Evolutionary conservation across 1,140 invertebrate species (phyloP).

Genomic region (Drosophila eugracilis): DNA sequence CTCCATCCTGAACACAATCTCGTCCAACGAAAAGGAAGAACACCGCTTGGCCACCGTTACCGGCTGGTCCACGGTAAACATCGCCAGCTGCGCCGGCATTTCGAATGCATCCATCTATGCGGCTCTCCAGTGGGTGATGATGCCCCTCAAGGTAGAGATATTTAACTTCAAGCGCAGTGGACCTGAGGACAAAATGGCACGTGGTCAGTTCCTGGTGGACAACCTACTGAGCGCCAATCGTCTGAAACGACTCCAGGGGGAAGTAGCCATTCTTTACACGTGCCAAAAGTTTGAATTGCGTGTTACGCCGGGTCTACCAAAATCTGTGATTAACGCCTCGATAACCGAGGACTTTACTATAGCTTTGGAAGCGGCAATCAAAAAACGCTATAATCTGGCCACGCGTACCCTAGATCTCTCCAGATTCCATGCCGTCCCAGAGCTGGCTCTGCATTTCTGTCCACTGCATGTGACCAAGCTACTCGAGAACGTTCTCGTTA

Average conservation of each 20-base stretch:
- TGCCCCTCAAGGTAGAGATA: constrained; percentile 24
- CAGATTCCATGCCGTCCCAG: constrained; percentile 32
- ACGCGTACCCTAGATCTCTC: constrained; percentile 24
- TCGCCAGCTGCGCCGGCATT: constrained; percentile 26
- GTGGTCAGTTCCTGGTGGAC: constrained; percentile 39
- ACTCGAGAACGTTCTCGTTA: constrained; percentile 5
- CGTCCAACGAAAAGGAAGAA: constrained; percentile 3
- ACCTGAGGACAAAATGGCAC: background rate
- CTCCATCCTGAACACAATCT: constrained; percentile 16
- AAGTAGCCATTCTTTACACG: constrained; percentile 13
- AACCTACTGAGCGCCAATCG: constrained; percentile 46
- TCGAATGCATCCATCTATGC: constrained; percentile 19
- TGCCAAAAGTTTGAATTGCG: constrained; percentile 11
- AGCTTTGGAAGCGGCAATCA: constrained; percentile 15
- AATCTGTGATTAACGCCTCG: background rate
- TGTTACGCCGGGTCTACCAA: constrained; percentile 21
- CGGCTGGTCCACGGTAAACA: constrained; percentile 46
- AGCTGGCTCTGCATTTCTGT: constrained; percentile 25
- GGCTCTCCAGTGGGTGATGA: constrained; percentile 42
- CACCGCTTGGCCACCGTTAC: constrained; percentile 12
- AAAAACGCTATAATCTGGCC: constrained; percentile 16
- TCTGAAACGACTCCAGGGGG: constrained; percentile 22
- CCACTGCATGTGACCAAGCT: constrained; percentile 28
- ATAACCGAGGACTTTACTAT: background rate
- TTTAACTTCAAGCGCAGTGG: constrained; percentile 44